Percentiles rank a stretch among this genome's conserved stretches.
Evolutionary conservation across 2,888 invertebrate genomes (phyloP).

Genomic region (Creontiades dilutus): DNA sequence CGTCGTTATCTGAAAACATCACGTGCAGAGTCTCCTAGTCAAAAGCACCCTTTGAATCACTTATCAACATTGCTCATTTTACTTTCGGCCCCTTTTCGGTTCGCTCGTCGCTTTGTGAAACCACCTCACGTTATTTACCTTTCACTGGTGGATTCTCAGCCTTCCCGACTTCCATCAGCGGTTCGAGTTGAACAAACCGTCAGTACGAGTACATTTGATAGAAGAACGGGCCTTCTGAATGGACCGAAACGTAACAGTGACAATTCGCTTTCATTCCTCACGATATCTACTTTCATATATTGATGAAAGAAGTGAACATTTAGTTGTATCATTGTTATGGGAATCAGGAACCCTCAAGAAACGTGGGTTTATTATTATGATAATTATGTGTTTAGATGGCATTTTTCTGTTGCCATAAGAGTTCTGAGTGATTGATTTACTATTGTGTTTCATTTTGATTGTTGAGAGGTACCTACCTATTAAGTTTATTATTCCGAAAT

Average conservation of each 20-base stretch:
- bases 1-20: conserved; percentile 53
- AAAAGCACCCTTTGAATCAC: conserved; percentile 53
- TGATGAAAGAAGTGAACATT: too few species aligned
- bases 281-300: too few species aligned
- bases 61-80: conserved; percentile 59
- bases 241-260: background rate
- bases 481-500: too few species aligned
- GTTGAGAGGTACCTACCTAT: too few species aligned
- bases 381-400: too few species aligned
- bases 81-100: conserved; percentile 9
- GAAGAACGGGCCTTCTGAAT: background rate
- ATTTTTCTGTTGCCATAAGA: too few species aligned
- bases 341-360: too few species aligned
- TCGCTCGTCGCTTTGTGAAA: background rate
- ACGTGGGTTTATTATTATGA: too few species aligned
- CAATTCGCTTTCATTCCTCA: too few species aligned
- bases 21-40: conserved; percentile 15
- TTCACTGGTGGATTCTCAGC: background rate
- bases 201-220: background rate
- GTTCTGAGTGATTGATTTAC: too few species aligned
- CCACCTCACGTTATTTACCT: conserved; percentile 46
- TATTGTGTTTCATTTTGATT: too few species aligned
- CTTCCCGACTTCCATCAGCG: background rate
- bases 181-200: conserved; percentile 3
- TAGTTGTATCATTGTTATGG: too few species aligned